phyloP scores from a whole-genome alignment of 2,113 vertebrate species.

The Brachyhypopomus occidentalis region DNA sequence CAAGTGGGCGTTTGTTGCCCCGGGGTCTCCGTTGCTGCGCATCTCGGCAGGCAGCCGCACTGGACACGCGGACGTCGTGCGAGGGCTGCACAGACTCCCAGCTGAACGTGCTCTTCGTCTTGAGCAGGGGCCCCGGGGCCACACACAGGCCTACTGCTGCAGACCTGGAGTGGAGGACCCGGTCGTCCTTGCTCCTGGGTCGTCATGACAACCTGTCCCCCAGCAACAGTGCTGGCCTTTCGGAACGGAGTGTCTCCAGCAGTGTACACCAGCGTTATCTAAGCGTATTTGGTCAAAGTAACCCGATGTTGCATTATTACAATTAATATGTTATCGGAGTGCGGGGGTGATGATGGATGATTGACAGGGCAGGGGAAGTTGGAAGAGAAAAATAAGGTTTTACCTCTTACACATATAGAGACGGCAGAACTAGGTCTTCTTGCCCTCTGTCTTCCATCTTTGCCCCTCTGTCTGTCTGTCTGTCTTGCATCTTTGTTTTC shows the following conservation, averaged over 20 bases:
- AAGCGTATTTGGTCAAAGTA: conserved; percentile 12
- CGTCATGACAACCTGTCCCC: background rate
- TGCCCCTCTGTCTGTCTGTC: background rate
- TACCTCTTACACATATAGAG: no score
- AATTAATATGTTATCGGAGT: conserved; percentile 32
- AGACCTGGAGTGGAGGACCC: background rate
- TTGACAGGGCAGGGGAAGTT: background rate
- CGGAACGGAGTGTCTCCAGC: conserved; percentile 13
- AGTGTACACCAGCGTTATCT: background rate
- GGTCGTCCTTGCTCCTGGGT: no score
- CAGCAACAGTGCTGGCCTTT: background rate
- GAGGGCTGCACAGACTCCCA: background rate
- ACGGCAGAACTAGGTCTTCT: no score
- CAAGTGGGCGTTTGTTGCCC: background rate
- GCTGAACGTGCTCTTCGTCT: background rate
- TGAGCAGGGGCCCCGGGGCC: background rate
- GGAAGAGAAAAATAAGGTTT: no score
- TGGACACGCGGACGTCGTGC: background rate
- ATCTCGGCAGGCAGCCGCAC: background rate
- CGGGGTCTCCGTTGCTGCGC: background rate
- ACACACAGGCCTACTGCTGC: background rate
- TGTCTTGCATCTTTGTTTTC: no score
- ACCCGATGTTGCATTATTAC: background rate
- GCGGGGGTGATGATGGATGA: conserved; percentile 28
- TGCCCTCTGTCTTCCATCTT: no score